phyloP scores from a whole-genome alignment of 2,888 invertebrate species.

The Leptinotarsa juncta region DNA sequence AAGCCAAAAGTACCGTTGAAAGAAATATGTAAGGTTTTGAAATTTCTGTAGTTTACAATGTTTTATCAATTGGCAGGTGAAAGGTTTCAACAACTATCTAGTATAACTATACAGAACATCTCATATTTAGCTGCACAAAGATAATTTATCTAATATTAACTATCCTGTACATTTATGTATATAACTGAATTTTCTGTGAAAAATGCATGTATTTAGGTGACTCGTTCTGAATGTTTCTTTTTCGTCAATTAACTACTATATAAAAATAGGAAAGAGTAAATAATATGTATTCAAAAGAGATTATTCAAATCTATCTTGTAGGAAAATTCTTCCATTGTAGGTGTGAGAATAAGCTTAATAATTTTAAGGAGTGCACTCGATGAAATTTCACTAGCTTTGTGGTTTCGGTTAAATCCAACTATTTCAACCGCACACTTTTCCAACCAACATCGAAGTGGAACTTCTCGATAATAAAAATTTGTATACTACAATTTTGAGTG shows the following conservation, averaged over 20 bases:
- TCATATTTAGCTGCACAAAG: conserved; percentile 39
- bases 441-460: neutral
- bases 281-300: conserved; percentile 30
- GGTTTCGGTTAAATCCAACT: conserved; percentile 20
- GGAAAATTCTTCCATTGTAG: conserved; percentile 53
- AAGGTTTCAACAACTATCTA: neutral
- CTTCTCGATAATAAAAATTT: neutral
- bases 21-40: too few species aligned
- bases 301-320: conserved; percentile 44
- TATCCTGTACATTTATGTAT: conserved; percentile 52
- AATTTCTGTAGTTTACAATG: neutral
- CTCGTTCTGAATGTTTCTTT: conserved; percentile 38
- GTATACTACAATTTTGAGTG: neutral
- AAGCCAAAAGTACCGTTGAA: too few species aligned
- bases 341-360: conserved; percentile 34
- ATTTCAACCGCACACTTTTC: neutral
- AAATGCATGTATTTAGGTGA: conserved; percentile 41
- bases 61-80: neutral
- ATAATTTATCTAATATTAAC: conserved; percentile 42
- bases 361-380: conserved; percentile 13
- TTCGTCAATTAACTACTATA: conserved; percentile 39
- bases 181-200: conserved; percentile 45
- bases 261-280: conserved; percentile 27
- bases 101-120: conserved; percentile 34
- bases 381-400: conserved; percentile 35